These are phyloP conservation scores for Paratilapia polleni DNA, from an alignment of 2,113 vertebrate genomes.

Conservation along the genomic window DNA sequence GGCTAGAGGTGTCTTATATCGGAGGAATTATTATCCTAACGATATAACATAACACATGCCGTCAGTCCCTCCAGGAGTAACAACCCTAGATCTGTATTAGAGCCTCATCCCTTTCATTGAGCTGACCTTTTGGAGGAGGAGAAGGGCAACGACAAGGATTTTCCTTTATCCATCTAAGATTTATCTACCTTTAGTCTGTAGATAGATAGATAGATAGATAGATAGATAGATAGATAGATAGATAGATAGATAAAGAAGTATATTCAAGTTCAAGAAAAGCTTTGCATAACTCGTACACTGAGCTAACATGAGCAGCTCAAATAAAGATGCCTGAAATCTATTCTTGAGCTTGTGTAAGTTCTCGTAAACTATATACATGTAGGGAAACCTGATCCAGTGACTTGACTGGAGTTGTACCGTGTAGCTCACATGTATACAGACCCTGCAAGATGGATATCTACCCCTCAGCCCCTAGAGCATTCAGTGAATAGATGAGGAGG, in stretches of 20 bases:
- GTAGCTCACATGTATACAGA: slow-evolving; percentile 66
- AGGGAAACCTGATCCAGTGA: slow-evolving; percentile 44
- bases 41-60: slow-evolving; percentile 73
- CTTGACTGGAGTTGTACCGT: slow-evolving; percentile 49
- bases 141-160: background rate
- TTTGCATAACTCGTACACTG: background rate
- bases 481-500: slow-evolving; percentile 69
- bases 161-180: slow-evolving; percentile 17
- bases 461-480: slow-evolving; percentile 61
- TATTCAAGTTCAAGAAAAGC: background rate
- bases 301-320: background rate
- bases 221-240: background rate
- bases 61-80: slow-evolving; percentile 59
- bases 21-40: slow-evolving; percentile 75
- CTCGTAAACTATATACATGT: slow-evolving; percentile 50
- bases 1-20: slow-evolving; percentile 77
- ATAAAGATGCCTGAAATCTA: slow-evolving; percentile 19
- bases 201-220: background rate
- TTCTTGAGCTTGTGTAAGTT: slow-evolving; percentile 15
- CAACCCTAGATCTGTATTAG: slow-evolving; percentile 34
- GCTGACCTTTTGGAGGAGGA: slow-evolving; percentile 32
- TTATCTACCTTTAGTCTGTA: background rate
- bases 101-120: slow-evolving; percentile 43
- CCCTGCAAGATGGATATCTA: slow-evolving; percentile 62
- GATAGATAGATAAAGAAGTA: background rate